Evolutionary conservation across 1,140 invertebrate species (phyloP), one percentile per base, ranked within the genome.

Genomic region (Eriocheir sinensis): DNA sequence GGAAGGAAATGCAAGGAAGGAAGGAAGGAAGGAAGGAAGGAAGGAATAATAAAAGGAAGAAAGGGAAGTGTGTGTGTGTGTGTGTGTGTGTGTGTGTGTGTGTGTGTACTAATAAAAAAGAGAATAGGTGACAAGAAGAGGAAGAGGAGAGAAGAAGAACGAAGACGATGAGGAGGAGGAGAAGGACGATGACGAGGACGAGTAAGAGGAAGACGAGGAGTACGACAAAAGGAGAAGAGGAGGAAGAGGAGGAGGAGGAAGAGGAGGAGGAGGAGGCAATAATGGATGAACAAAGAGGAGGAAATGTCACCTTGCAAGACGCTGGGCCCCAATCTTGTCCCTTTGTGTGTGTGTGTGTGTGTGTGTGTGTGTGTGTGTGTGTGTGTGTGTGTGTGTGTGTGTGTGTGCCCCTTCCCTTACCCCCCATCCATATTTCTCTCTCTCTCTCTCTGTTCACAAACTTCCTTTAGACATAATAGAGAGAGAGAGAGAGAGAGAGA

Each of bases 231-330:
- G 4, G 15, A 27, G 72, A 34, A 27, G n/a, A 79, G 34, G 32
- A 60, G 60, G 30, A 34, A 36, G 32, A 60, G 36, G 36, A 38
- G n/a, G 30, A 72, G 36, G 12, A 17, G 40, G 32, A 79, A 17
- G n/a, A 36, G 79, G 89, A 36, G 32, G 2, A 15, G 12, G 30
- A 79, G 34, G 21, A 40, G 36, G 15, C 36, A 40, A 60, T 81
- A 92, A 92, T 81, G 44, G 72, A 8, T n/a, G n/a, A n/a, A 44
- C 79, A 34, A 92, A 81, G 30, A 83, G 80, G 88, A 34, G 88
- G 30, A 21, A 85, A 89, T 89, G 88, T 17, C 41, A 30, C 88
- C 44, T 89, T n/a, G 41, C 4, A 53, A 53, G 44, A 60, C 88
- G 27, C 30, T n/a, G 9, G 15, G n/a, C 30, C 41, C 44, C 44